A percentile compares a stretch with the other conserved stretches of the same genome.
Conservation (phyloP, 2,797 vertebrate species). For the Rhynchonycteris naso region DNA sequence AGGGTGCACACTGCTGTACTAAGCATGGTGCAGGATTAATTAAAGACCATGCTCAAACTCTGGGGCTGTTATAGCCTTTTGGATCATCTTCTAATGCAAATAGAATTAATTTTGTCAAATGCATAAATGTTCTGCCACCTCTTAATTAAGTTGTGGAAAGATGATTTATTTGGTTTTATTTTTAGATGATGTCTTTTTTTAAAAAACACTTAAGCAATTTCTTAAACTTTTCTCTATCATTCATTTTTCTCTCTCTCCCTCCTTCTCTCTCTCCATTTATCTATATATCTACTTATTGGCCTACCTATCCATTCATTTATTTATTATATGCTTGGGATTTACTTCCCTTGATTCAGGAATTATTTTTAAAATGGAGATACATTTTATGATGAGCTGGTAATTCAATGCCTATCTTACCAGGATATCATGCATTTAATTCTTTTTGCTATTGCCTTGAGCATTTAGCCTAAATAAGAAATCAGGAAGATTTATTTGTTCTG, state of each 20-base stretch:
- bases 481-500: constrained; percentile 64
- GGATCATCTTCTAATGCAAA: constrained; percentile 33
- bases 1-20: background rate
- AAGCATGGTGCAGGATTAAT: constrained; percentile 43
- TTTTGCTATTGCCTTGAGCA: constrained; percentile 63
- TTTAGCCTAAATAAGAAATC: constrained; percentile 63
- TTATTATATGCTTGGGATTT: background rate
- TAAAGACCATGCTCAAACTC: background rate
- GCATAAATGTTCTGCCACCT: background rate
- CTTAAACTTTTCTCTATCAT: background rate
- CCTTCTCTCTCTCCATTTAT: background rate
- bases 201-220: background rate
- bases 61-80: constrained; percentile 16
- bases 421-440: background rate
- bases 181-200: background rate
- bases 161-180: constrained; percentile 36
- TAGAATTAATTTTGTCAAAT: constrained; percentile 31
- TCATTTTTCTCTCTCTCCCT: background rate
- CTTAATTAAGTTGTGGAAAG: constrained; percentile 32
- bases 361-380: constrained; percentile 1
- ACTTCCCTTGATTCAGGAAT: background rate
- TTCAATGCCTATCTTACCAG: constrained; percentile 1
- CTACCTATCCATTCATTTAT: background rate
- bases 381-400: background rate
- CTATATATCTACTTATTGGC: background rate